Conservation (phyloP, 2,797 vertebrate genomes). For the Sebastes steindachneri region DNA sequence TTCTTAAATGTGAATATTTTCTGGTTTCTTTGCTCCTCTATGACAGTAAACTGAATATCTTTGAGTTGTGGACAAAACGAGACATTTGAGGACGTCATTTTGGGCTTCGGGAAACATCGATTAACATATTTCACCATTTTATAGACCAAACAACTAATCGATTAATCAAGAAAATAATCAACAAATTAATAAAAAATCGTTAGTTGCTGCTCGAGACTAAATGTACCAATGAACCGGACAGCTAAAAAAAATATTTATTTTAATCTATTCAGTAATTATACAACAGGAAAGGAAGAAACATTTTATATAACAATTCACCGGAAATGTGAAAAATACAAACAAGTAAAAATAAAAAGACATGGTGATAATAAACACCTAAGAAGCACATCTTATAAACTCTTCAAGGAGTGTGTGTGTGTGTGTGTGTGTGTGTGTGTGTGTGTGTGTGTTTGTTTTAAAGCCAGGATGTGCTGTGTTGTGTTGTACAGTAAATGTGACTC, state of each 20-base stretch:
- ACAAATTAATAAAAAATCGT: no score
- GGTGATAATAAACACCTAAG: neutral
- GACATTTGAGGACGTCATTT: no score
- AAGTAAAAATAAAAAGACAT: neutral
- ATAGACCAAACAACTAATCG: no score
- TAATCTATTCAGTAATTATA: neutral
- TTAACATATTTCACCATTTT: no score
- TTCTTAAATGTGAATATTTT: no score
- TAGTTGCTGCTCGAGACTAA: no score
- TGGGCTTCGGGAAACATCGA: no score
- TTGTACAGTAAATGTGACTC: neutral
- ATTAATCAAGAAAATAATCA: no score
- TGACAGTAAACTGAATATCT: no score
- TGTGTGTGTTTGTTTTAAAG: neutral
- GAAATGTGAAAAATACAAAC: neutral
- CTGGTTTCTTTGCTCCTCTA: no score
- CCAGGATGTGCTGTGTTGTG: neutral
- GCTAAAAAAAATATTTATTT: neutral
- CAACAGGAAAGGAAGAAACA: neutral
- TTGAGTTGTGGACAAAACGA: no score
- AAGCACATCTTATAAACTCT: neutral
- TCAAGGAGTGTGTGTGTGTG: neutral
- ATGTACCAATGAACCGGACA: neutral
- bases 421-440: neutral
- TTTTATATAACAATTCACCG: neutral